Evolutionary conservation across 2,888 invertebrate genomes (phyloP).

Genomic region (Clusia tigrina): DNA sequence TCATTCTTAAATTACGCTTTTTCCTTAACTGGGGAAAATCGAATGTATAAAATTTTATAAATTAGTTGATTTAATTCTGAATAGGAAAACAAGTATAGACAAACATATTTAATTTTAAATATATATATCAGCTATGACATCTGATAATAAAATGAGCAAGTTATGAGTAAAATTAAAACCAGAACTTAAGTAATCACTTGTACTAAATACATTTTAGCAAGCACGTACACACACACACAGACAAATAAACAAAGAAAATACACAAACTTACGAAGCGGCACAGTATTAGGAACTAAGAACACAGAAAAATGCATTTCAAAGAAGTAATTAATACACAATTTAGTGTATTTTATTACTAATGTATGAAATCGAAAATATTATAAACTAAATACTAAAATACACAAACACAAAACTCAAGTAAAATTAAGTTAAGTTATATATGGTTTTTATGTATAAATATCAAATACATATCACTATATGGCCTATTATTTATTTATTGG

Average conservation of each 20-base stretch:
- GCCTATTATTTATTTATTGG: conserved; percentile 59
- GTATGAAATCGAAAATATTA: background rate
- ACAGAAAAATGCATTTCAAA: conserved; percentile 6
- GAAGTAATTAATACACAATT: conserved; percentile 4
- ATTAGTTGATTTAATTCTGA: conserved; percentile 27
- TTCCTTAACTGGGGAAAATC: too few species aligned
- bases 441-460: conserved; percentile 61
- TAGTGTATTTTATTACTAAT: background rate
- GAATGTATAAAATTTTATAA: conserved; percentile 42
- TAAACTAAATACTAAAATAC: too few species aligned
- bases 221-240: conserved; percentile 13
- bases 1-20: too few species aligned
- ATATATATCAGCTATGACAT: conserved; percentile 63
- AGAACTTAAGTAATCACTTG: conserved; percentile 19
- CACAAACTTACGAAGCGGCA: conserved; percentile 25
- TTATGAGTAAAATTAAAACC: conserved; percentile 42
- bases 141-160: conserved; percentile 60
- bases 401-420: conserved; percentile 39
- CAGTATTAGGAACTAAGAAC: conserved; percentile 2
- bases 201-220: conserved; percentile 10
- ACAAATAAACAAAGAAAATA: conserved; percentile 26
- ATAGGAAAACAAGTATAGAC: conserved; percentile 30
- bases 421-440: too few species aligned
- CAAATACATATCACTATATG: conserved; percentile 63
- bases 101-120: conserved; percentile 27